Conservation (phyloP, 2,797 vertebrate species). For the Ctenopoma multispine region DNA sequence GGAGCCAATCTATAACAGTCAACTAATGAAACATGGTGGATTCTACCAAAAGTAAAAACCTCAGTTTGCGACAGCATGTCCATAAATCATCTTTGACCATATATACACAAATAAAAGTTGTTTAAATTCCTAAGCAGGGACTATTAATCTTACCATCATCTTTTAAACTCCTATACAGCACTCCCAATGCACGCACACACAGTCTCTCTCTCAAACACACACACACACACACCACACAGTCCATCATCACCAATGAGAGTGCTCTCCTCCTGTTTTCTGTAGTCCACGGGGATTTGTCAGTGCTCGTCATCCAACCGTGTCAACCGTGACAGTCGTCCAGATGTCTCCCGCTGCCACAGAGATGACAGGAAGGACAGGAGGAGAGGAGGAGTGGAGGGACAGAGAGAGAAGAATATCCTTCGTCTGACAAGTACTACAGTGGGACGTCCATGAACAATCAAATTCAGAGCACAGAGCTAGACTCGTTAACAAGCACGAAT, state of each 20-base stretch:
- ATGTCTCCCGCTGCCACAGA: constrained; percentile 84
- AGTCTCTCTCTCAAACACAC: neutral
- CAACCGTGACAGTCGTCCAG: constrained; percentile 89
- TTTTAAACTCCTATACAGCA: constrained; percentile 40
- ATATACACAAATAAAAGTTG: constrained; percentile 26
- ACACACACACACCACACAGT: constrained; percentile 51
- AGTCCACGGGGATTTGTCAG: constrained; percentile 84
- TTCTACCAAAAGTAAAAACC: neutral
- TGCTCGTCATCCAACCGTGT: constrained; percentile 84
- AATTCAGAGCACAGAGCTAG: constrained; percentile 55
- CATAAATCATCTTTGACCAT: constrained; percentile 29
- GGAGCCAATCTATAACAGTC: constrained; percentile 13
- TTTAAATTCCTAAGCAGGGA: constrained; percentile 50
- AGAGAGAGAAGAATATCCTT: constrained; percentile 64
- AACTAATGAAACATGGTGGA: neutral
- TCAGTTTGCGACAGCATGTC: constrained; percentile 12
- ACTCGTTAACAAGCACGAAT: constrained; percentile 65
- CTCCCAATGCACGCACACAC: constrained; percentile 45
- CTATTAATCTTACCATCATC: constrained; percentile 62
- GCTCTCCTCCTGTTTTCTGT: constrained; percentile 74
- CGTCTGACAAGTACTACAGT: constrained; percentile 68
- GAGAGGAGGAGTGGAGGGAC: constrained; percentile 56
- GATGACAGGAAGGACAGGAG: constrained; percentile 78
- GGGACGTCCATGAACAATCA: constrained; percentile 67
- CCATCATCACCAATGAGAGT: constrained; percentile 73